Conservation (phyloP, 2,113 vertebrate species). For the Callorhinus ursinus region DNA sequence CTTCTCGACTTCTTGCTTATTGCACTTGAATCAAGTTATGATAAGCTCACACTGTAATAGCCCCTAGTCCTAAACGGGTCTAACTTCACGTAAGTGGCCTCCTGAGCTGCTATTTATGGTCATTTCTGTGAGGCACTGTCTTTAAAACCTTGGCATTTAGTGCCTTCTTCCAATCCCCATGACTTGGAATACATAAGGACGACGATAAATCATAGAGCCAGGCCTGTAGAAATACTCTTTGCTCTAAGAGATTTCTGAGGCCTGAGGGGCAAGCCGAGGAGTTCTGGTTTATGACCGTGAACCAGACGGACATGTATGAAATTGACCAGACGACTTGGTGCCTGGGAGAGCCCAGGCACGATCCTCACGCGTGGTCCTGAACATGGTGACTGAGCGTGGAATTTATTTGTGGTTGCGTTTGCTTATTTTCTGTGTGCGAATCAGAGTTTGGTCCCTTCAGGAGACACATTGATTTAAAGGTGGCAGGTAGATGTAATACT, state of each 20-base stretch:
- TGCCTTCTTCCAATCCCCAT: slow-evolving; percentile 70
- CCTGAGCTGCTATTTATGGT: slow-evolving; percentile 76
- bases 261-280: slow-evolving; percentile 57
- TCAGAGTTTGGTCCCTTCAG: neutral
- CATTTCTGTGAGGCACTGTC: slow-evolving; percentile 75
- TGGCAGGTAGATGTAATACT: neutral
- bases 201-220: slow-evolving; percentile 77
- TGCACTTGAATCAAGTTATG: slow-evolving; percentile 86
- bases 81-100: slow-evolving; percentile 79
- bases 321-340: neutral
- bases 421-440: neutral
- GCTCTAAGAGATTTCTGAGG: slow-evolving; percentile 72
- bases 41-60: slow-evolving; percentile 83
- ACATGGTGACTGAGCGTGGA: neutral
- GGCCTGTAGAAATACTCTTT: slow-evolving; percentile 57
- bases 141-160: slow-evolving; percentile 79
- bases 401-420: neutral
- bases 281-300: slow-evolving; percentile 67
- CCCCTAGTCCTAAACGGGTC: slow-evolving; percentile 76
- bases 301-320: neutral
- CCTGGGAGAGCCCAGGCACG: neutral
- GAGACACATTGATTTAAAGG: slow-evolving; percentile 40
- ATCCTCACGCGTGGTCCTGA: neutral
- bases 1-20: slow-evolving; percentile 80
- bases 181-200: slow-evolving; percentile 81